Evolutionary conservation across 1,140 invertebrate genomes (phyloP).

Genomic region (Drosophila orosa): DNA sequence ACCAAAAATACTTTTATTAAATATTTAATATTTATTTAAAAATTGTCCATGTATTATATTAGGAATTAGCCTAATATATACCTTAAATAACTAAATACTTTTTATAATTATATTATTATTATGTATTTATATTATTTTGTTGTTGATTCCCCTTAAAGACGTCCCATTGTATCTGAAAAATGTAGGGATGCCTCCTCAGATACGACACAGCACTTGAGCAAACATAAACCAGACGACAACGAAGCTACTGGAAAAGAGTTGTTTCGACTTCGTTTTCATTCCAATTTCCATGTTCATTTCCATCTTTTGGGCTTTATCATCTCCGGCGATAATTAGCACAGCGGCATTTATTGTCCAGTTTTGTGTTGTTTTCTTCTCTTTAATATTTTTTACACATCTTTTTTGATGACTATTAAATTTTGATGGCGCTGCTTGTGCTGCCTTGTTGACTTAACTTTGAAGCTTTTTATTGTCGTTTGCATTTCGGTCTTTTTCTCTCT

Average conservation of each 20-base stretch:
- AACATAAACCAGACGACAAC: conserved; percentile 3
- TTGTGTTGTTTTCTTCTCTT: conserved; percentile 11
- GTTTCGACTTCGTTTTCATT: conserved; percentile 5
- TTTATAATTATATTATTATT: no score
- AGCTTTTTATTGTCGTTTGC: conserved; percentile 62
- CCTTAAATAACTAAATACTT: no score
- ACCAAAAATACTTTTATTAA: background rate
- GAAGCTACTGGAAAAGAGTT: background rate
- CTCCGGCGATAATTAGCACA: conserved; percentile 35
- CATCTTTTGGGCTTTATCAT: conserved; percentile 13
- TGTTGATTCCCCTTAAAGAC: background rate
- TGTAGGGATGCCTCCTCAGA: background rate
- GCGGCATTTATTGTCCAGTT: conserved; percentile 30
- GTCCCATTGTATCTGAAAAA: conserved; percentile 19
- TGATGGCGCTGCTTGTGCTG: conserved; percentile 33
- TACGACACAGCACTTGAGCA: conserved; percentile 5
- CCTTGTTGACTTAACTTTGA: conserved; percentile 60
- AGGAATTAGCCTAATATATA: no score
- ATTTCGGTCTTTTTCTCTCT: conserved; percentile 9
- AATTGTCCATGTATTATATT: no score
- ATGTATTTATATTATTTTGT: background rate
- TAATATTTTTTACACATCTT: conserved; percentile 10
- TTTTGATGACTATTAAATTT: conserved; percentile 70
- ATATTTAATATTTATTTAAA: background rate
- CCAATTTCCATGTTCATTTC: conserved; percentile 7